Conservation (phyloP, 2,113 vertebrate genomes). For the Cercopithecus mona region DNA sequence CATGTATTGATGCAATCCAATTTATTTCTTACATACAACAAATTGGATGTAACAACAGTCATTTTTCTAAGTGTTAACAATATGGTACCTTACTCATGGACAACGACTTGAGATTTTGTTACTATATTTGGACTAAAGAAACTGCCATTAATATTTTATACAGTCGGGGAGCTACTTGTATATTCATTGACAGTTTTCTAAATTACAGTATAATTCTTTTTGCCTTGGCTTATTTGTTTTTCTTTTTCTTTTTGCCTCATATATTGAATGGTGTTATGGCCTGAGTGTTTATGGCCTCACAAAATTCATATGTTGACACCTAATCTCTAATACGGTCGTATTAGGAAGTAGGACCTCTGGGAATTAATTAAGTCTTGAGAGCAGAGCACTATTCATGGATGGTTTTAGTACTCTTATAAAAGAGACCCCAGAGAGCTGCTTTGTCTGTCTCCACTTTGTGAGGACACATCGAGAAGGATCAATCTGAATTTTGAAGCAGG, state of each 20-base stretch:
- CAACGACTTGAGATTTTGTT: neutral
- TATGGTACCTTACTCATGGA: neutral
- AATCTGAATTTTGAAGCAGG: neutral
- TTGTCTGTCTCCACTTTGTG: no score
- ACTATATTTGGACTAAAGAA: neutral
- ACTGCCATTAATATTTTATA: neutral
- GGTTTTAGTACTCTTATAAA: neutral
- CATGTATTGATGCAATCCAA: neutral
- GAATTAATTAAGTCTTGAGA: neutral
- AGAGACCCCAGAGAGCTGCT: neutral
- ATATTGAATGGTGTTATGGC: neutral
- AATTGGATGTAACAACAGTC: neutral
- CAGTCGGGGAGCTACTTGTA: neutral
- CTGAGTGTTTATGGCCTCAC: neutral
- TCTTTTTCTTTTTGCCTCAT: neutral
- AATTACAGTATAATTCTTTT: neutral
- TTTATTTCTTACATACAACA: slow-evolving; percentile 19
- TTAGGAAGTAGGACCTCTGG: neutral
- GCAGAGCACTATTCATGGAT: no score
- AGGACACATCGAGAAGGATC: neutral
- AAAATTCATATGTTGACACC: neutral
- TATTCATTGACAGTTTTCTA: neutral
- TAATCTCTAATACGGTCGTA: neutral
- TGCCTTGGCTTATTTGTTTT: neutral
- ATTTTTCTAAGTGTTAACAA: slow-evolving; percentile 37